Base-by-base conservation (phyloP, 2,888 invertebrate species). In the Drosophila koepferae region DNA sequence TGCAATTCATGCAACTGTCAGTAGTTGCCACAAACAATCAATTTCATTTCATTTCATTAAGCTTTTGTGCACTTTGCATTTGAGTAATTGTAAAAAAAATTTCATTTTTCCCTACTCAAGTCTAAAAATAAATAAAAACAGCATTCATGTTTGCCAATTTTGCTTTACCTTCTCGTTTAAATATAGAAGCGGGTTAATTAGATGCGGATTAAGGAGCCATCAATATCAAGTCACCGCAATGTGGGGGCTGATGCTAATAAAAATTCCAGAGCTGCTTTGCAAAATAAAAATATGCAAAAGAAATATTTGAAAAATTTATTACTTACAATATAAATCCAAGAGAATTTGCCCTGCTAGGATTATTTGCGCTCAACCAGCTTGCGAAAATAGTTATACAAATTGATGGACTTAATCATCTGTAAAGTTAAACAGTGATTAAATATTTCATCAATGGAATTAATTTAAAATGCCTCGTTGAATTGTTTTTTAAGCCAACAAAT, bases 401-500 rank as follows among this genome's bases (percentile, higher is more conserved):
- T 40, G 18, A 55, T 55, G 23, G 38, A 44, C 20, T 56, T 56
- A 63, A 60, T 62, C 16, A 51, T 18, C 7, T 55, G 31, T 46
- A 9, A 41, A 20, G 31, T n/a, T n/a, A 3, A 18, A 44, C 4
- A 12, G n/a, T 31, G 10, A 43, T 49, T 55, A 7, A 14, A 60
- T 41, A 66, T 66, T 34, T 36, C 59, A 36, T 40, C 5, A n/a
- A 40, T 20, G 20, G 53, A 40, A 67, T 76, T 56, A 49, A 70
- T 69, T 68, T 66, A 56, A 58, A 74, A 68, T 69, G 58, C 55
- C 55, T 59, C 63, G 28, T 36, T 65, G 54, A 70, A 67, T 76
- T 72, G 68, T 48, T 60, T 77, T 72, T 84, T 64, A 61, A 74
- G 80, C 77, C 58, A 44, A 38, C 40, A 67, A 75, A 67, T 75